Conservation (phyloP, 2,888 invertebrate genomes). For the Erynnis tages region DNA sequence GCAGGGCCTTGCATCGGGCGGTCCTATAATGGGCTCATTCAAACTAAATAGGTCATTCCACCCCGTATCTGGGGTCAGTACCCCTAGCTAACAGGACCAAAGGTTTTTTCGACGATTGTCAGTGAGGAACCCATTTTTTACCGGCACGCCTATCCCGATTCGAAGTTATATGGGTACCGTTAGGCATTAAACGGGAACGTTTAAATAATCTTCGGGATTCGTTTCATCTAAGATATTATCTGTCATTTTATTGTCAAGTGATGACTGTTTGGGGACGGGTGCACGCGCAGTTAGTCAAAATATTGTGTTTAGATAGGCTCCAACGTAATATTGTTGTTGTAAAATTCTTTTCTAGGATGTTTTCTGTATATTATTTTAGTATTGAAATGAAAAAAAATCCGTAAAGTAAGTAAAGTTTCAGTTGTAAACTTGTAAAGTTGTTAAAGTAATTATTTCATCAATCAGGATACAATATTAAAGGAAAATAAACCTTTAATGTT, state of each 20-base stretch:
- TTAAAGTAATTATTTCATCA: too few relatives aligned
- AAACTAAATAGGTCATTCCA: conserved; percentile 77
- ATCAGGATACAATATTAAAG: too few relatives aligned
- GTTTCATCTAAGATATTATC: conserved; percentile 1
- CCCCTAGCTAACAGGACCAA: conserved; percentile 71
- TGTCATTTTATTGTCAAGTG: conserved; percentile 15
- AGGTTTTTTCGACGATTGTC: conserved; percentile 60
- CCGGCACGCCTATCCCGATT: conserved; percentile 66
- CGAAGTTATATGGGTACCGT: conserved; percentile 72
- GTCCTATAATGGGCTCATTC: conserved; percentile 65
- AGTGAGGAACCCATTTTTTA: conserved; percentile 71
- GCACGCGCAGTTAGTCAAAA: background rate
- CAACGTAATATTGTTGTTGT: too few relatives aligned
- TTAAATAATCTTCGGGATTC: conserved; percentile 47
- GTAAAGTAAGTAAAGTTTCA: too few relatives aligned
- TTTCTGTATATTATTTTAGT: too few relatives aligned
- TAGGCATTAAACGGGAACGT: conserved; percentile 47
- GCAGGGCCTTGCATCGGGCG: conserved; percentile 13
- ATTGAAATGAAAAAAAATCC: too few relatives aligned
- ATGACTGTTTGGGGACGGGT: background rate
- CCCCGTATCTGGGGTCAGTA: conserved; percentile 68
- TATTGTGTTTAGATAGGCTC: background rate
- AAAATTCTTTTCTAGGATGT: too few relatives aligned
- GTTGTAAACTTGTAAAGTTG: too few relatives aligned
- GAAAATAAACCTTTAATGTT: too few relatives aligned